Evolutionary conservation across 2,888 invertebrate genomes (phyloP), one percentile per base, ranked within the genome.

Genomic region (Melanostoma mellinum): DNA sequence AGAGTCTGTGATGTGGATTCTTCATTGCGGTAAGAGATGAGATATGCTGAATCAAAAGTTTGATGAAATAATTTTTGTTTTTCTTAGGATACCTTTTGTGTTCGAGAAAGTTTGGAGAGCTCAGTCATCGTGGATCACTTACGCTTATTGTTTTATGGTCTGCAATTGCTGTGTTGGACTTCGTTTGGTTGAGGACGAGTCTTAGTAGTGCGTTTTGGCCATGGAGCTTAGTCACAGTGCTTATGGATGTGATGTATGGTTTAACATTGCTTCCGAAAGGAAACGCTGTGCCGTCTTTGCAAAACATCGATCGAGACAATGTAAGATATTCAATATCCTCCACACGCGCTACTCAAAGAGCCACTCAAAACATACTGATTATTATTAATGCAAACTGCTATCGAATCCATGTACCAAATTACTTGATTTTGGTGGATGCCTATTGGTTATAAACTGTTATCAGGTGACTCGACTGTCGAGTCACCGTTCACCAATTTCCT

Each of bases 1-100:
- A 3, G 93, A 96, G 89, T 94, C 94, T 86, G 90, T 97, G 56
- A 93, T 96, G 56, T 98, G 98, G 98, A 91, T 95, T 67, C 93
- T 96, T 20, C 97, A 98, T 91, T 94, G 96, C 87, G 94, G 95
- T 85, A 96, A 95, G 90, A 86, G 3, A 42, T 44, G 20, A n/a
- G 32, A 32, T 40, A 10, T 35, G 30, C 3, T 9, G 20, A 20
- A 20, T 33, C 44, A 6, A 6, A 35, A 32, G 20, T 1, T n/a
- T 30, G n/a, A 6, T 38, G 50, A 6, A 30, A 32, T 4, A 48
- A 36, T 5, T n/a, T 36, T 8, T 10, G 40, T 32, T 69, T 40
- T n/a, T 79, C 85, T 20, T 50, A 91, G 91, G 93, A 94, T 87
- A 91, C 75, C 86, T 91, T 6, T 67, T 96, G 86, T 94, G 95